phyloP scores from a whole-genome alignment of 2,113 vertebrate species.

The Mus spicilegus region DNA sequence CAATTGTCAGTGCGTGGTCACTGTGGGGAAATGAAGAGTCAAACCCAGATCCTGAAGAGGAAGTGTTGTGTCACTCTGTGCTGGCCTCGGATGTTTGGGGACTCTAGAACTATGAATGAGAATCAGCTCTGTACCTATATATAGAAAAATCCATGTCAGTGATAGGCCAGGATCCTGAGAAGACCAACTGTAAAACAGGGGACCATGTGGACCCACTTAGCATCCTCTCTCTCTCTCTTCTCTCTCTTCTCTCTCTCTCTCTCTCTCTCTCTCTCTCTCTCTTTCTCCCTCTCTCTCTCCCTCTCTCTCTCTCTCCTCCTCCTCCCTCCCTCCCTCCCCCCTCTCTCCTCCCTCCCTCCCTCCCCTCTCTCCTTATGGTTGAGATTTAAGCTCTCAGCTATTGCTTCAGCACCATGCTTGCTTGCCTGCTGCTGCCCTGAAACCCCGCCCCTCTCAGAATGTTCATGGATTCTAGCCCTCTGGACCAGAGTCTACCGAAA shows the following conservation, averaged over 20 bases:
- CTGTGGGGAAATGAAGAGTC: constrained; percentile 42
- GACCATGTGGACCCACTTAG: background rate
- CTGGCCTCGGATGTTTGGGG: constrained; percentile 12
- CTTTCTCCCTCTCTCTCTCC: no score
- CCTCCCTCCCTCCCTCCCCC: no score
- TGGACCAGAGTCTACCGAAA: no score
- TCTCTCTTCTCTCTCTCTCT: no score
- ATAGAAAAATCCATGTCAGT: background rate
- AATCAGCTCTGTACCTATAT: background rate
- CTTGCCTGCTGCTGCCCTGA: background rate
- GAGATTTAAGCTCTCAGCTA: background rate
- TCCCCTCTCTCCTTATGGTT: background rate
- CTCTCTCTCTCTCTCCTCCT: no score
- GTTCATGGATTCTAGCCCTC: background rate
- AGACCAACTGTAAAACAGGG: background rate
- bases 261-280: no score
- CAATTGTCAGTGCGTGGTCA: constrained; percentile 37
- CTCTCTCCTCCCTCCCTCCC: no score
- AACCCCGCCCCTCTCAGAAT: background rate
- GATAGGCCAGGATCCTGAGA: background rate
- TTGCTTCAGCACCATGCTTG: background rate
- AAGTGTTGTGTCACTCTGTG: background rate
- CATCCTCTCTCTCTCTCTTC: background rate
- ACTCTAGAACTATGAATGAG: constrained; percentile 45
- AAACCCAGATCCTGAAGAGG: constrained; percentile 57